Base-by-base conservation (phyloP, 2,888 invertebrate genomes). In the Troglohyphantes excavatus region DNA sequence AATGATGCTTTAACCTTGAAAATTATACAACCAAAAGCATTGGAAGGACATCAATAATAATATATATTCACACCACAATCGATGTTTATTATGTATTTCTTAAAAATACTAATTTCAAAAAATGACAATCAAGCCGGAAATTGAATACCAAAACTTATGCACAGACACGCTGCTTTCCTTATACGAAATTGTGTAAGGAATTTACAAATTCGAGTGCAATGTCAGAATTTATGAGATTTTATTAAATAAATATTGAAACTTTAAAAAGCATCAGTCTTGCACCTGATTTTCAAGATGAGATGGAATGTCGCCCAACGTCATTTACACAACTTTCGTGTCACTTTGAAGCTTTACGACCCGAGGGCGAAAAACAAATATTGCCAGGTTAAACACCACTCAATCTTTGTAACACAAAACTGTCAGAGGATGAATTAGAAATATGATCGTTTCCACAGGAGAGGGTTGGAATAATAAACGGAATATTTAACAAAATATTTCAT, bases 341-440 rank as follows among this genome's bases (percentile, higher is more conserved):
- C 84, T 84, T 85, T 78, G 70, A 75, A 81, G 85, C 79, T 85
- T 85, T 85, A 90, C 85, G 81, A 90, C 90, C 90, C 23, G 67
- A 81, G 90, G 90, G 90, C 90, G 79, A 85, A 90, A 90, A 90
- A 84, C 84, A 89, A 89, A 89, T 89, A 83, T 89, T 76, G 68
- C 67, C 65, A 65, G 53, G 87, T 59, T 65, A 79, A 11, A 79
- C 61, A 46, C 29, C 19, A 21, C 21, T 46, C 2, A 9, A 46
- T 23, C 23, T 39, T 7, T 68, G 46, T 87, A 63, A 79, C 27
- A 70, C 65, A 43, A 61, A 33, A 39, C 68, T n/a, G 23, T 27
- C 65, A 29, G 17, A 46, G 7, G 68, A 78, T 6, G 17, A 19
- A 46, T 19, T 43, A 13, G 26, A 39, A 11, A 21, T 29, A 61